Evolutionary conservation across 2,113 vertebrate genomes (phyloP).

Genomic region (Oophaga pumilio): DNA sequence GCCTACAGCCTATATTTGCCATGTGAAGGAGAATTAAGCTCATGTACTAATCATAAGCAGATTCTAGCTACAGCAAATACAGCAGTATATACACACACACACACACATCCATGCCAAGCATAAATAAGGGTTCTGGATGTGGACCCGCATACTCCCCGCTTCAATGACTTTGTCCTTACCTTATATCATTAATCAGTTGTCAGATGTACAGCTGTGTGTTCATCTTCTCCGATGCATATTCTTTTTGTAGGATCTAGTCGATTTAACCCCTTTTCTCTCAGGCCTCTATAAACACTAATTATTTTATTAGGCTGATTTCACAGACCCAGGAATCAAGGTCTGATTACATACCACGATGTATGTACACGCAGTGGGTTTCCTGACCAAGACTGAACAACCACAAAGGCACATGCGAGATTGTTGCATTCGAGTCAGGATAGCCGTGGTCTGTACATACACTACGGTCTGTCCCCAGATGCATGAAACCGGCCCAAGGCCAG

Average conservation of each 20-base stretch:
- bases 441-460: too few relatives aligned
- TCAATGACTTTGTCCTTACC: not conserved
- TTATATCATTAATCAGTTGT: not conserved
- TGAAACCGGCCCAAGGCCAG: too few relatives aligned
- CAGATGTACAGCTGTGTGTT: slow-evolving; percentile 25
- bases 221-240: not conserved
- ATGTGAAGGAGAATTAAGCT: not conserved
- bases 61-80: not conserved
- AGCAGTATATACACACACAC: slow-evolving; percentile 1
- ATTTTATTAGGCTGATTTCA: not conserved
- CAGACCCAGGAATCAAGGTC: too few relatives aligned
- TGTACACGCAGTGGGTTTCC: too few relatives aligned
- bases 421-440: too few relatives aligned
- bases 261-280: not conserved
- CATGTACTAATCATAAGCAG: not conserved
- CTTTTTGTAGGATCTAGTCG: not conserved
- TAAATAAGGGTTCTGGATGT: slow-evolving; percentile 37
- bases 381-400: too few relatives aligned
- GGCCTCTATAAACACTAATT: not conserved
- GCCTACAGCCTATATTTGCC: not conserved
- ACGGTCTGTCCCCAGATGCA: too few relatives aligned
- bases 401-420: too few relatives aligned
- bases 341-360: too few relatives aligned
- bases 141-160: slow-evolving; percentile 20
- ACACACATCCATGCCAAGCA: not conserved